A percentile compares a stretch with the other conserved stretches of the same genome.
Evolutionary conservation across 2,888 invertebrate species (phyloP).

Genomic region (Drosophila subquinaria): DNA sequence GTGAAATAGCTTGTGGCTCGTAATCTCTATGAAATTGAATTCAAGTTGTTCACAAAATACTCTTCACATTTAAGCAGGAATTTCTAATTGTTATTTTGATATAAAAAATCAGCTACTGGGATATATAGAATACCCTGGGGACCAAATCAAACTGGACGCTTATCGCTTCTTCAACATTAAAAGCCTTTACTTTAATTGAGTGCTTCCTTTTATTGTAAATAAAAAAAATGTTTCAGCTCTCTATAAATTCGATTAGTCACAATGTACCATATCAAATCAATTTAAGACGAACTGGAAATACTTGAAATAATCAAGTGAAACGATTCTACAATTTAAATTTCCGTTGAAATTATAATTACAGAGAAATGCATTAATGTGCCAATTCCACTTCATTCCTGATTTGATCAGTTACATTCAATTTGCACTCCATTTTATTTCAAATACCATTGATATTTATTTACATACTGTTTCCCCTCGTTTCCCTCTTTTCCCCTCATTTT

Average conservation of each 20-base stretch:
- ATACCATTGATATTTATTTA: neutral
- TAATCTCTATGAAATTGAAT: slow-evolving; percentile 42
- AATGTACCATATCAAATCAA: slow-evolving; percentile 19
- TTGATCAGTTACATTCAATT: slow-evolving; percentile 12
- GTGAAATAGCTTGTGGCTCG: slow-evolving; percentile 42
- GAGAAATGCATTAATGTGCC: neutral
- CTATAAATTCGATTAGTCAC: slow-evolving; percentile 27
- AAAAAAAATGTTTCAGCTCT: neutral
- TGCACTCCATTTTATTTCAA: slow-evolving; percentile 2
- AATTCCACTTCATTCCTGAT: slow-evolving; percentile 13
- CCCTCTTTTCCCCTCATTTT: neutral
- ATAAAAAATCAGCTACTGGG: neutral
- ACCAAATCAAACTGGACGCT: neutral
- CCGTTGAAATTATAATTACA: slow-evolving; percentile 2
- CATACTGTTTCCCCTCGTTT: neutral
- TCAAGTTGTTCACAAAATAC: too few relatives aligned
- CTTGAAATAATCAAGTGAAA: slow-evolving; percentile 6
- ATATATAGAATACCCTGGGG: neutral
- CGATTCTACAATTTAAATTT: slow-evolving; percentile 13
- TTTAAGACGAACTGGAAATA: neutral
- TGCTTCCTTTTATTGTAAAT: neutral
- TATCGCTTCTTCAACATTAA: neutral
- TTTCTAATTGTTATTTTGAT: too few relatives aligned
- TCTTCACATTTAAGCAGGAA: too few relatives aligned
- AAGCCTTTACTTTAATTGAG: neutral